These are phyloP conservation scores for Mastomys natalensis DNA, from an alignment of 2,113 vertebrate species.

Conservation along the genomic window DNA sequence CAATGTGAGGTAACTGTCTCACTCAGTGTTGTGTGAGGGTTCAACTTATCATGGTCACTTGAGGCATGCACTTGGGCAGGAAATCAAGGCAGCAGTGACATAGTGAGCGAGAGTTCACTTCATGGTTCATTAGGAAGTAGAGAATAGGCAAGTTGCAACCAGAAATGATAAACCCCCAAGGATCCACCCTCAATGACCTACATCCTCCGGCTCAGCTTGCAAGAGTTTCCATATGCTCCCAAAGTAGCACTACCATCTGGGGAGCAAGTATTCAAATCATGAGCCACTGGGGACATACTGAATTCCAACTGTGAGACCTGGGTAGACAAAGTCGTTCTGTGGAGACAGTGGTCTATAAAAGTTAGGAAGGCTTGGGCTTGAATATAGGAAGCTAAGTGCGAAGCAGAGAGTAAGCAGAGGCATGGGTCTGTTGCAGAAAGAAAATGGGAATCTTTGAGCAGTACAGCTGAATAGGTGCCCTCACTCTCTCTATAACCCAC, in stretches of 20 bases:
- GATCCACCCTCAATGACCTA: neutral
- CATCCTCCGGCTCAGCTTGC: neutral
- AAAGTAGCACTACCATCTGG: neutral
- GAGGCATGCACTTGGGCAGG: neutral
- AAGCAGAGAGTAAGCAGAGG: neutral
- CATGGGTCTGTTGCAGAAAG: neutral
- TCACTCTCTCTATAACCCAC: neutral
- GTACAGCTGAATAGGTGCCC: neutral
- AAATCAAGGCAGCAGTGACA: neutral
- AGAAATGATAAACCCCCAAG: neutral
- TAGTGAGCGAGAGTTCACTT: neutral
- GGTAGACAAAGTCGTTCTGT: too few species aligned
- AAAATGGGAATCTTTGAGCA: neutral
- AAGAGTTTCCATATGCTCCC: neutral
- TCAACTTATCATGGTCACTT: neutral
- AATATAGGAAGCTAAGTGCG: neutral
- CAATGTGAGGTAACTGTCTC: neutral
- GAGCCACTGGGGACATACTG: neutral
- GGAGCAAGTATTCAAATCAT: neutral
- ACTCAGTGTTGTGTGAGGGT: neutral
- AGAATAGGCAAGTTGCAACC: neutral
- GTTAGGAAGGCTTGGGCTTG: neutral
- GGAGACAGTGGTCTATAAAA: neutral
- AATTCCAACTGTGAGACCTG: neutral
- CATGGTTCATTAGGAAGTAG: neutral